phyloP scores from a whole-genome alignment of 2,797 vertebrate species.

The Pterois miles region DNA sequence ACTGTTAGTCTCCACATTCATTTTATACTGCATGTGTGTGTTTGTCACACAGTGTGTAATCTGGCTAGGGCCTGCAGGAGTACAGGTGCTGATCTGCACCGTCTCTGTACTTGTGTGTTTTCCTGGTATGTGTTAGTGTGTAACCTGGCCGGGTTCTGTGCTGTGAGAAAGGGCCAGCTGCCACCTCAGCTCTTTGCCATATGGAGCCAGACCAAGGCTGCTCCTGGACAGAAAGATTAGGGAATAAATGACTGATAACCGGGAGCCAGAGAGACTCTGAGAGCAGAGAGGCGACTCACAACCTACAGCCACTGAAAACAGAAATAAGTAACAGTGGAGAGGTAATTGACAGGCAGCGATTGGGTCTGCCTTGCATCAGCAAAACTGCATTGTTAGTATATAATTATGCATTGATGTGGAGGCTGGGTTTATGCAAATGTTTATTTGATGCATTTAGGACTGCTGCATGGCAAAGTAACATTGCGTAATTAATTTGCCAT shows the following conservation, averaged over 20 bases:
- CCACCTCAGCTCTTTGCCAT: constrained; percentile 50
- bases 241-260: constrained; percentile 57
- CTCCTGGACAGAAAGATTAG: constrained; percentile 67
- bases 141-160: constrained; percentile 26
- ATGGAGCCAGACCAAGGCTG: constrained; percentile 57
- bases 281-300: constrained; percentile 4
- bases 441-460: constrained; percentile 21
- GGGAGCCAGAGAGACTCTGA: constrained; percentile 20
- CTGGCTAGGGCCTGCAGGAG: not conserved
- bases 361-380: constrained; percentile 52
- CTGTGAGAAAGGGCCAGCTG: constrained; percentile 57
- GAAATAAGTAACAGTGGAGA: constrained; percentile 13
- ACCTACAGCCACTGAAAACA: constrained; percentile 10
- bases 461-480: constrained; percentile 7
- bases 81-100: constrained; percentile 20
- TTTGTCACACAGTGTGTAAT: constrained; percentile 19
- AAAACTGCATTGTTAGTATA: constrained; percentile 19
- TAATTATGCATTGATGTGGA: constrained; percentile 30
- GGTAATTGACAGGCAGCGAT: constrained; percentile 19
- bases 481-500: not conserved
- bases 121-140: constrained; percentile 18
- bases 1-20: not conserved
- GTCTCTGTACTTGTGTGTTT: not conserved
- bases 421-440: constrained; percentile 39
- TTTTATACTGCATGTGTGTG: not conserved